Percentiles rank a stretch among this genome's conserved stretches.
Conservation (phyloP, 1,140 invertebrate species). For the Bombus ignitus region DNA sequence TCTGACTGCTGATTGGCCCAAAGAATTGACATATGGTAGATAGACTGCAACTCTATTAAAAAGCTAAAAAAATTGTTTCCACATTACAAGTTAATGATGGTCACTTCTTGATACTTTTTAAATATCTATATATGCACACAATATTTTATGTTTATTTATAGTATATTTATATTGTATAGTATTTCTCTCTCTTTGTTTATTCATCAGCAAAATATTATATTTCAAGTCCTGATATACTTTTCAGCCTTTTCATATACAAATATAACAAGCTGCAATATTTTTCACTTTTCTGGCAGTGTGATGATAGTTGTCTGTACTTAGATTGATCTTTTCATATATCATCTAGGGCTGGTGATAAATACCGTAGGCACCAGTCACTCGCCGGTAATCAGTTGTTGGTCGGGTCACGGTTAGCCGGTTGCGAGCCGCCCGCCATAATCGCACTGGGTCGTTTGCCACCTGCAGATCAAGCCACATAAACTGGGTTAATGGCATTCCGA, state of each 20-base stretch:
- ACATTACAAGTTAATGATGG: constrained; percentile 67
- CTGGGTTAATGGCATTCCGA: constrained; percentile 83
- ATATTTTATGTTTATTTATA: constrained; percentile 64
- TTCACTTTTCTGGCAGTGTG: constrained; percentile 70
- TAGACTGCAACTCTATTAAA: constrained; percentile 80
- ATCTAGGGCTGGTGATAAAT: constrained; percentile 83
- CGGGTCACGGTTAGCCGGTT: constrained; percentile 79
- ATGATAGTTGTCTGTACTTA: constrained; percentile 74
- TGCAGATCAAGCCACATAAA: constrained; percentile 84
- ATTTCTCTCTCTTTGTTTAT: constrained; percentile 62
- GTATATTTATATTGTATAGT: constrained; percentile 63
- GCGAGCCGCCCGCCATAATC: constrained; percentile 80
- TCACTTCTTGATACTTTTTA: constrained; percentile 55
- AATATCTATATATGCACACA: constrained; percentile 60
- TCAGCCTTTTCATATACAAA: constrained; percentile 65
- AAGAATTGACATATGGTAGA: constrained; percentile 78
- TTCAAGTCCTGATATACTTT: constrained; percentile 68
- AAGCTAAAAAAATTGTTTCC: constrained; percentile 73
- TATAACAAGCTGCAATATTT: constrained; percentile 66
- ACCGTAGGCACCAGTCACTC: constrained; percentile 83
- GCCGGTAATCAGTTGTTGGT: constrained; percentile 81
- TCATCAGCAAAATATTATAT: constrained; percentile 70
- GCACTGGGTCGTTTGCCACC: constrained; percentile 82
- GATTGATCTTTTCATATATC: constrained; percentile 75
- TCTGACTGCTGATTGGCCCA: constrained; percentile 80